phyloP scores from a whole-genome alignment of 2,113 vertebrate genomes.

The Holacanthus passer region DNA sequence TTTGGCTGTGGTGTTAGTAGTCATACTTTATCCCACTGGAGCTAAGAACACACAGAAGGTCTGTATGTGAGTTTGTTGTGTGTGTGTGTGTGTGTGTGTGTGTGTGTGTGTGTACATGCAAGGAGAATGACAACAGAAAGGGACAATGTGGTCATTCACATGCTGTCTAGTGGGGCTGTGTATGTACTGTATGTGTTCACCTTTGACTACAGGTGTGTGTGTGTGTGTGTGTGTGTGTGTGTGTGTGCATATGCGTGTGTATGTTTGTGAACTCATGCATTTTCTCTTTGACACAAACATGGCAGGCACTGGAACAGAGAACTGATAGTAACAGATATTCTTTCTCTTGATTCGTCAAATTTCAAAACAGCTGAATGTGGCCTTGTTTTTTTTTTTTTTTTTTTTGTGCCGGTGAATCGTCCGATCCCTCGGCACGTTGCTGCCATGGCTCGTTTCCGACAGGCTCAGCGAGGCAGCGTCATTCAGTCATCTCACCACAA shows the following conservation, averaged over 20 bases:
- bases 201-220: conserved; percentile 12
- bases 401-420: background rate
- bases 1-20: conserved; percentile 50
- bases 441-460: conserved; percentile 21
- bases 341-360: conserved; percentile 63
- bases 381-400: background rate
- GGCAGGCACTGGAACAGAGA: conserved; percentile 83
- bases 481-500: conserved; percentile 7
- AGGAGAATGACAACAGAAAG: conserved; percentile 34
- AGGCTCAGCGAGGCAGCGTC: conserved; percentile 5
- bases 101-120: conserved; percentile 34
- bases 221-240: conserved; percentile 4
- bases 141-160: conserved; percentile 72
- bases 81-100: conserved; percentile 11
- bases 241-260: conserved; percentile 22
- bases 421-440: background rate
- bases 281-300: conserved; percentile 78
- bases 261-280: conserved; percentile 62
- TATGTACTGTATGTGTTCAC: background rate
- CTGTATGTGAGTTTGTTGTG: background rate
- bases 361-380: conserved; percentile 41
- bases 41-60: conserved; percentile 42
- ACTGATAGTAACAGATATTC: conserved; percentile 77
- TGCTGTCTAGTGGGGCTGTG: conserved; percentile 70
- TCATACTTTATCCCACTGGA: conserved; percentile 40